Evolutionary conservation across 2,113 vertebrate species (phyloP).

Genomic region (Ellobius talpinus): DNA sequence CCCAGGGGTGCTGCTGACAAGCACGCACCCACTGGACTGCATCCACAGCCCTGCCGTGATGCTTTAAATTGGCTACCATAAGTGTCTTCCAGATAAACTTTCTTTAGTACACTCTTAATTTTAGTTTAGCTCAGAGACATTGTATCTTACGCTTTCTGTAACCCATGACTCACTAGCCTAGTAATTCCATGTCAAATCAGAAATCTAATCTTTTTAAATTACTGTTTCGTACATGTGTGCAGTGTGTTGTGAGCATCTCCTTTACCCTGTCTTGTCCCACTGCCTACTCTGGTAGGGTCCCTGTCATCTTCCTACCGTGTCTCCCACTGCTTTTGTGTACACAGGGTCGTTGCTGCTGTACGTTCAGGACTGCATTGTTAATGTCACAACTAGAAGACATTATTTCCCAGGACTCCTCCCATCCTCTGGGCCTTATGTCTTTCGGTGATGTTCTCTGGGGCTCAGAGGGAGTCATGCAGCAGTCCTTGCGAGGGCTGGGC

Average conservation of each 20-base stretch:
- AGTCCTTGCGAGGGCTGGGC: not conserved
- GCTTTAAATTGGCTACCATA: not conserved
- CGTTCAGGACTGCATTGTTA: not conserved
- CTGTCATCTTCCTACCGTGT: not conserved
- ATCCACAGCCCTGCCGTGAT: not conserved
- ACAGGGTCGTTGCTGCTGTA: not conserved
- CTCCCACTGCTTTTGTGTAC: not conserved
- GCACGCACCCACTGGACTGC: not conserved
- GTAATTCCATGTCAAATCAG: not conserved
- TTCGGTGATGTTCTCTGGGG: not conserved
- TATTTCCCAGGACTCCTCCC: not conserved
- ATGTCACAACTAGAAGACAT: not conserved
- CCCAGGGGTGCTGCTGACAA: not conserved
- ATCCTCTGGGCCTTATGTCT: not conserved
- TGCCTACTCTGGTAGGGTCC: not conserved
- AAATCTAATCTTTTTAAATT: not conserved
- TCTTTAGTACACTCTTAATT: not conserved
- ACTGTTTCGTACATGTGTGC: not conserved
- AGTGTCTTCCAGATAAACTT: not conserved
- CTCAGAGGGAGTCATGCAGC: not conserved
- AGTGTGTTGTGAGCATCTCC: not conserved
- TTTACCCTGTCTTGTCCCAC: not conserved
- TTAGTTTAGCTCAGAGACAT: not conserved
- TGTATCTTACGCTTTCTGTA: not conserved
- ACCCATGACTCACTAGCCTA: not conserved